phyloP scores from a whole-genome alignment of 1,140 invertebrate genomes.

The Eurosta solidaginis region DNA sequence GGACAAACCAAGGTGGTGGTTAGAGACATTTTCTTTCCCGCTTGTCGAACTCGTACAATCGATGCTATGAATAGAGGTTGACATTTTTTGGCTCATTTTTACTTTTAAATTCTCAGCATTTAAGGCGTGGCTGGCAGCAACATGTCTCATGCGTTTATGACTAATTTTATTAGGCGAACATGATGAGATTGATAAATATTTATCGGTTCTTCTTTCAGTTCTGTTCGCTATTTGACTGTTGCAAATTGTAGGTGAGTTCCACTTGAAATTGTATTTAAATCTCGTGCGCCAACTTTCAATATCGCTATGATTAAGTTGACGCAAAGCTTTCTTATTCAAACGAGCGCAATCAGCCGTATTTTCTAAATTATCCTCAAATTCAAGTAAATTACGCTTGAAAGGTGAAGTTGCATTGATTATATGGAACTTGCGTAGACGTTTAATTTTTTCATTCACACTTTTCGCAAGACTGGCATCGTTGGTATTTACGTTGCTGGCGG shows the following conservation, averaged over 20 bases:
- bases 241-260: neutral
- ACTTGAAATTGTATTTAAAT: slow-evolving; percentile 39
- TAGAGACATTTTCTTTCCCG: neutral
- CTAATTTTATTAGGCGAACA: neutral
- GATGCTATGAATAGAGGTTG: neutral
- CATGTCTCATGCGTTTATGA: neutral
- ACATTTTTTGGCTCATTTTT: neutral
- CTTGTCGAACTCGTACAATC: neutral
- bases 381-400: slow-evolving; percentile 41
- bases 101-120: neutral
- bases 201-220: neutral
- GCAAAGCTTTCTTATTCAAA: slow-evolving; percentile 49
- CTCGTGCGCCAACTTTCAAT: slow-evolving; percentile 47
- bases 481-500: neutral
- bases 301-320: slow-evolving; percentile 46
- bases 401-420: slow-evolving; percentile 33
- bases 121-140: neutral
- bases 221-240: neutral
- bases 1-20: neutral
- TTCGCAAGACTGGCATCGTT: too few species aligned
- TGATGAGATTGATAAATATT: neutral
- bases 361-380: slow-evolving; percentile 52
- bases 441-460: slow-evolving; percentile 44
- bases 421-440: slow-evolving; percentile 42
- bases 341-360: slow-evolving; percentile 50